These are phyloP conservation scores for Napeogenes sylphis DNA, from an alignment of 2,888 invertebrate species.

Conservation along the genomic window DNA sequence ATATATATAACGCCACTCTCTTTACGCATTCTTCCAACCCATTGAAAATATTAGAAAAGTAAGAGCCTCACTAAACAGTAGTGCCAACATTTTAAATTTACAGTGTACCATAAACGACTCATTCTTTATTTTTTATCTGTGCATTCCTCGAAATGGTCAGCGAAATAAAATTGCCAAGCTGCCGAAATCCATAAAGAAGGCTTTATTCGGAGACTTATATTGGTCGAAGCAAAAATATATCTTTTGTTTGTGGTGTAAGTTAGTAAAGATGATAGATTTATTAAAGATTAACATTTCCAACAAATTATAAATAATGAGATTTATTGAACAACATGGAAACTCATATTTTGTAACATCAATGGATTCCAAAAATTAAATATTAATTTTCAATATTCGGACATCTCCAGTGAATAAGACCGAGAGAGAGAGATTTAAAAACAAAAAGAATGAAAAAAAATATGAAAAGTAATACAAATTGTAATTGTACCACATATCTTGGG, in stretches of 20 bases:
- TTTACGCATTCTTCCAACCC: constrained; percentile 25
- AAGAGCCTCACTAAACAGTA: constrained; percentile 28
- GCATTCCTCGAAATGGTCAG: constrained; percentile 54
- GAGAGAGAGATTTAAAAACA: too few relatives aligned
- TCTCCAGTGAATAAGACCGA: not conserved
- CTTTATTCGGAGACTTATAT: constrained; percentile 53
- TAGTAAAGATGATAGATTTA: constrained; percentile 6
- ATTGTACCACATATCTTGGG: constrained; percentile 42
- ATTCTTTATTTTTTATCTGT: constrained; percentile 42
- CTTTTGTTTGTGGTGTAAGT: constrained; percentile 33
- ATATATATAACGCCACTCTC: constrained; percentile 23
- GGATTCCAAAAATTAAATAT: too few relatives aligned
- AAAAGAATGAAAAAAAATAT: not conserved
- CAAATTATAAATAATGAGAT: not conserved
- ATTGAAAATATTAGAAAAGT: constrained; percentile 26
- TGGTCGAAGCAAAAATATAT: constrained; percentile 58
- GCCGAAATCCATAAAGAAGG: constrained; percentile 70
- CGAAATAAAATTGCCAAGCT: constrained; percentile 59
- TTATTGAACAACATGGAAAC: too few relatives aligned
- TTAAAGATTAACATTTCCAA: not conserved
- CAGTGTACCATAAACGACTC: constrained; percentile 30
- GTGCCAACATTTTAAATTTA: constrained; percentile 42
- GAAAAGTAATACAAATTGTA: constrained; percentile 19
- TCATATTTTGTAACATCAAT: too few relatives aligned
- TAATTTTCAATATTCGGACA: too few relatives aligned